Evolutionary conservation across 1,140 invertebrate genomes (phyloP).

Genomic region (Lepidostoma basale): DNA sequence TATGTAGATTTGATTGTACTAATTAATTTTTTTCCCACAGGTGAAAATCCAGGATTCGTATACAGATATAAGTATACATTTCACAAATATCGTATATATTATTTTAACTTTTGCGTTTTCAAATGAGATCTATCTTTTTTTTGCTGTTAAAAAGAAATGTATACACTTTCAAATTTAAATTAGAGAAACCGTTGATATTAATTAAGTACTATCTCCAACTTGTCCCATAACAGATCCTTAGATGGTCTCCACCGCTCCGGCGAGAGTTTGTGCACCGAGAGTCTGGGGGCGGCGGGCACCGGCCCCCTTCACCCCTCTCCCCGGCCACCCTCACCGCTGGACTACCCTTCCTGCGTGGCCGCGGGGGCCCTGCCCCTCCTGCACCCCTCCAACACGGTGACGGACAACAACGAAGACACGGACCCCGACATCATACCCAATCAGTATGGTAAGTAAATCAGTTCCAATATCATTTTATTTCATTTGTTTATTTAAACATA

Average conservation of each 20-base stretch:
- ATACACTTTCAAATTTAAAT: too few species aligned
- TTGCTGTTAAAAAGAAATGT: too few species aligned
- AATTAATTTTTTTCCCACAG: too few species aligned
- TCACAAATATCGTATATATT: too few species aligned
- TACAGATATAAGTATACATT: too few species aligned
- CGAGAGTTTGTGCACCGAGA: slow-evolving; percentile 56
- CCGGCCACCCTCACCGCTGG: slow-evolving; percentile 45
- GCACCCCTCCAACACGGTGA: slow-evolving; percentile 49
- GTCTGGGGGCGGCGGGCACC: slow-evolving; percentile 48
- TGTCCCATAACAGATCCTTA: slow-evolving; percentile 28
- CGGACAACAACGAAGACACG: slow-evolving; percentile 62
- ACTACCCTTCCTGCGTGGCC: slow-evolving; percentile 44
- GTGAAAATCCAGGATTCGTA: too few species aligned
- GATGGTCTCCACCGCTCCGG: slow-evolving; percentile 48
- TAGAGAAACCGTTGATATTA: too few species aligned
- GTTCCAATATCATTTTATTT: neutral
- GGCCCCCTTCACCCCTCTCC: slow-evolving; percentile 43
- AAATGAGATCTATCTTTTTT: slow-evolving; percentile 4
- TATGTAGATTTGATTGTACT: too few species aligned
- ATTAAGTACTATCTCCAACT: neutral
- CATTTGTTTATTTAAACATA: neutral
- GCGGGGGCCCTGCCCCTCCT: slow-evolving; percentile 48
- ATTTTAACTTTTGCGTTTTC: too few species aligned
- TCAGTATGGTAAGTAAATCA: slow-evolving; percentile 73
- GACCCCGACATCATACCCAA: slow-evolving; percentile 85